Base-by-base conservation (phyloP, 1,140 invertebrate genomes). In the Tetragonula clypearis region DNA sequence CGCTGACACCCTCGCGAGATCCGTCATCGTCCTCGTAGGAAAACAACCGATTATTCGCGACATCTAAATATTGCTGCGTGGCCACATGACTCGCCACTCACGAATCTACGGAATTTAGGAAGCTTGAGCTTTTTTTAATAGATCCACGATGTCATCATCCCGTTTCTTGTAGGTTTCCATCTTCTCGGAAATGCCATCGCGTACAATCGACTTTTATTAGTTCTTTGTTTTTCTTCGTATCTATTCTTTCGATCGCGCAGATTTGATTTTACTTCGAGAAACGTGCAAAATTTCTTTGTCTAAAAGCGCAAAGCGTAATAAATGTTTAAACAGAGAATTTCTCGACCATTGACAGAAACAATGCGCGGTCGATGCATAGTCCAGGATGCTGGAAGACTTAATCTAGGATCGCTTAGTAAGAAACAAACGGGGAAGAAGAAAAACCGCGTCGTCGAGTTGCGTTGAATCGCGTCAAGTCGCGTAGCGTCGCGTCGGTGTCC, bases 81-180 rank as follows among this genome's bases (percentile, higher is more conserved):
- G 77, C 79, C 89, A 91, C 86, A 91, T 91, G 85, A 86, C 90
- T 91, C 72, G 77, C 66, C 90, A 87, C 85, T 89, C 87, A 91
- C 90, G 90, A 91, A 91, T 87, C 83, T 65, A 73, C 82, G 86
- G 81, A 86, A 91, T 91, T 91, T 91, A 91, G 87, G 90, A 91
- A 91, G 77, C 87, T 66, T 35, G 78, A 71, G 87, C 84, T 86
- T 86, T 90, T 89, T 90, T 89, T 90, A 90, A 90, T 90, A 90
- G 88, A 87, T 49, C 19, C 78, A 55, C 80, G 58, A 73, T 89
- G 88, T 85, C 88, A 82, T 89, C 88, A 68, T 78, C 72, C 41
- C 81, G 74, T 58, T 73, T 26, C 41, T 78, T 55, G 53, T 53
- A 23, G 35, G 66, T 79, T 89, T 88, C 74, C 58, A 71, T 55